These are phyloP conservation scores for Nothobranchius furzeri DNA, from an alignment of 2,113 vertebrate species.

Conservation along the genomic window DNA sequence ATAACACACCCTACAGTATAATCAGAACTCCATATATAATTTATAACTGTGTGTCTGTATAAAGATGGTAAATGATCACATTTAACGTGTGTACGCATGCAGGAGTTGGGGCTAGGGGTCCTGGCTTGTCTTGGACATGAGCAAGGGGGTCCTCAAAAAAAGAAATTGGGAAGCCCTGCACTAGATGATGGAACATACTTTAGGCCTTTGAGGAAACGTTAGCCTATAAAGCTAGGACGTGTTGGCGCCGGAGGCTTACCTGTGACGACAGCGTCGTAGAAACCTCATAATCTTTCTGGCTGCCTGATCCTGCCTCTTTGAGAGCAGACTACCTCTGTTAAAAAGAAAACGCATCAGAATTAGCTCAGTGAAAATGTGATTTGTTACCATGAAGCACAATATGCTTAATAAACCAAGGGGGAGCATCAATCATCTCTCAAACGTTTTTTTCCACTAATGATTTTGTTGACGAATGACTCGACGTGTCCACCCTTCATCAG, in stretches of 20 bases:
- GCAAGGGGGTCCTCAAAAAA: too few species aligned
- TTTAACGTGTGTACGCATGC: too few species aligned
- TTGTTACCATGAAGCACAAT: conserved; percentile 7
- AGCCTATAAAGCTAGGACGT: not conserved
- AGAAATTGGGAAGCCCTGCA: too few species aligned
- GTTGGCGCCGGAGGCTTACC: conserved; percentile 75
- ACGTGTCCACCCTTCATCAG: conserved; percentile 3
- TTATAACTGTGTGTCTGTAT: too few species aligned
- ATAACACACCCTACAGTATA: too few species aligned
- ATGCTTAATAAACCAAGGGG: not conserved
- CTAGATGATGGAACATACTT: not conserved
- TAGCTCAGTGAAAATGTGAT: conserved; percentile 12
- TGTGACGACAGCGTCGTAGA: conserved; percentile 98
- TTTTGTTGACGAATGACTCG: not conserved
- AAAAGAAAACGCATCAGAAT: not conserved
- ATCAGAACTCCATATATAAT: too few species aligned
- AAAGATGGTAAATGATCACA: too few species aligned
- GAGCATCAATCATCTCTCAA: conserved; percentile 1
- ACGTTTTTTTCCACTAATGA: conserved; percentile 9
- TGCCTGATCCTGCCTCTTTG: conserved; percentile 99
- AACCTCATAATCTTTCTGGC: conserved; percentile 99
- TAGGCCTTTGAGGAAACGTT: conserved; percentile 7
- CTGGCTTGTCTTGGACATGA: too few species aligned
- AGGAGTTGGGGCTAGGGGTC: too few species aligned
- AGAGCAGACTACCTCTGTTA: conserved; percentile 92